These are phyloP conservation scores for Deroplatys truncata DNA, from an alignment of 2,888 invertebrate species.

Conservation along the genomic window DNA sequence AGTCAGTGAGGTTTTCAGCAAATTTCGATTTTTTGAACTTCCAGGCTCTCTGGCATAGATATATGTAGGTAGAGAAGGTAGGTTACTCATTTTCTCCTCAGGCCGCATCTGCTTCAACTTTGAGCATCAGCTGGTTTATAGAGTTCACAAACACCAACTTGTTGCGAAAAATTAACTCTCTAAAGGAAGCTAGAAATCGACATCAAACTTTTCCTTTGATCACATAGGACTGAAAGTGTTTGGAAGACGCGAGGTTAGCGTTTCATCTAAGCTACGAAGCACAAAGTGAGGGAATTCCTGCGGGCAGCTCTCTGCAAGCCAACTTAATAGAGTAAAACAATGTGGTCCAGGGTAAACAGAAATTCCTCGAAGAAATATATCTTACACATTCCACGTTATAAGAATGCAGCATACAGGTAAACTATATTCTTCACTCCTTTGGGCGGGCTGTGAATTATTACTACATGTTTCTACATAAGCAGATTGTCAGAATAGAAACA, in stretches of 20 bases:
- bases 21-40: neutral
- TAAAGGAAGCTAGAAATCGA: neutral
- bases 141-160: neutral
- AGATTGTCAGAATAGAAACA: too few relatives aligned
- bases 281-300: neutral
- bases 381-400: too few relatives aligned
- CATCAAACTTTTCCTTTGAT: neutral
- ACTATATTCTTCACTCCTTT: too few relatives aligned
- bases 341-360: too few relatives aligned
- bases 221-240: neutral
- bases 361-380: too few relatives aligned
- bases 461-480: too few relatives aligned
- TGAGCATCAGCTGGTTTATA: neutral
- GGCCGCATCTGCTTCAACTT: neutral
- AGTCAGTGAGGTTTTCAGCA: too few relatives aligned
- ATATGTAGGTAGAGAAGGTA: neutral
- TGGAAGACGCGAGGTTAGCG: neutral
- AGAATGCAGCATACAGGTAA: too few relatives aligned
- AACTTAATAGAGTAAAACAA: too few relatives aligned
- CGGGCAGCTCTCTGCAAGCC: too few relatives aligned
- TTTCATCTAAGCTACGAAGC: neutral
- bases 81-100: neutral
- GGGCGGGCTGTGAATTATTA: too few relatives aligned
- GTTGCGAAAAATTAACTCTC: neutral
- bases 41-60: neutral